Percentiles rank a stretch among this genome's conserved stretches.
These are phyloP conservation scores for Galeruca laticollis DNA, from an alignment of 2,888 invertebrate genomes.

Conservation along the genomic window DNA sequence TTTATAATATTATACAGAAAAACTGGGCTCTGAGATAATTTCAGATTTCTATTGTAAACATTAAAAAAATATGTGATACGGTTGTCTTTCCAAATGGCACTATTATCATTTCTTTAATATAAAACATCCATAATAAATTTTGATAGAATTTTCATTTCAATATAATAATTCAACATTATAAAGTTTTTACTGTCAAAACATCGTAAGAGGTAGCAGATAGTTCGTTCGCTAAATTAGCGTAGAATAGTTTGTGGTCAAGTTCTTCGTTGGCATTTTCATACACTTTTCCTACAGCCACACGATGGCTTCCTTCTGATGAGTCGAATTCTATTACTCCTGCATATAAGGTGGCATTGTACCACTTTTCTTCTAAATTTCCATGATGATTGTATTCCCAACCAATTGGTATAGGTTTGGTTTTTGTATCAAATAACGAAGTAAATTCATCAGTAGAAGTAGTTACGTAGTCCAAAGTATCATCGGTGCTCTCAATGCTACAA, in stretches of 20 bases:
- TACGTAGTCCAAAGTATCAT: background rate
- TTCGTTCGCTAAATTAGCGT: background rate
- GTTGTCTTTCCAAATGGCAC: no score
- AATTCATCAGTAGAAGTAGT: background rate
- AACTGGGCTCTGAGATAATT: no score
- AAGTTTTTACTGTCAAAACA: no score
- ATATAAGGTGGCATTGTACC: background rate
- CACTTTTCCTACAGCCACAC: background rate
- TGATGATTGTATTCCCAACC: background rate
- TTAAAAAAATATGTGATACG: no score
- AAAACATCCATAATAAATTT: no score
- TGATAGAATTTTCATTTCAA: no score
- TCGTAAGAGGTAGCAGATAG: background rate
- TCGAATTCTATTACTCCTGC: background rate
- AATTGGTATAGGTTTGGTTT: background rate
- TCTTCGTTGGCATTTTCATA: background rate
- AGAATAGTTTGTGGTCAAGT: background rate
- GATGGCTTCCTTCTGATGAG: background rate
- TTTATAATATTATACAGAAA: no score
- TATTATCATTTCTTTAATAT: no score
- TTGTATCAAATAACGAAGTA: background rate
- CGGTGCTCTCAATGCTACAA: background rate
- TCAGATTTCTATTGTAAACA: no score
- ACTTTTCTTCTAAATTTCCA: background rate
- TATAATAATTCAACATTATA: no score